Evolutionary conservation across 2,888 invertebrate genomes (phyloP).

Genomic region (Conomelus anceps): DNA sequence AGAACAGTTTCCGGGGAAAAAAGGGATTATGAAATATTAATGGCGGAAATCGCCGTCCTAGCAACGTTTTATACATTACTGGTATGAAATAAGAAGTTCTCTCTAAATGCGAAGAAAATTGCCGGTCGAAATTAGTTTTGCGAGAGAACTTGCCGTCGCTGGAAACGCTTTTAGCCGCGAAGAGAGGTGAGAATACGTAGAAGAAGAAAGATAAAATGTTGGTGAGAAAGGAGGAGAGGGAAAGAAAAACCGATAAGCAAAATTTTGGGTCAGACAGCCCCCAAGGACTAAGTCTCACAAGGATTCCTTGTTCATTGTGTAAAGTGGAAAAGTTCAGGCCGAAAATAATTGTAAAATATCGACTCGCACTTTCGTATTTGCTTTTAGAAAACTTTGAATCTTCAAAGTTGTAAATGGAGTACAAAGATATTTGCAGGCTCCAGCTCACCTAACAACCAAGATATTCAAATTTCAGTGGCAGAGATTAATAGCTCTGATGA

Average conservation of each 20-base stretch:
- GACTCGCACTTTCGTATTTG: neutral
- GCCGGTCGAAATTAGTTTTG: neutral
- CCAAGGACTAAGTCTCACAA: neutral
- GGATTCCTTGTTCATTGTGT: neutral
- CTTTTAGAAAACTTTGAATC: neutral
- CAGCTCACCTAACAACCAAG: neutral
- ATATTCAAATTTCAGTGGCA: neutral
- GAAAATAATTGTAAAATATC: neutral
- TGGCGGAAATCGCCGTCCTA: slow-evolving; percentile 5
- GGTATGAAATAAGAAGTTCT: neutral
- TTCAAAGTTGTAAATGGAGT: neutral
- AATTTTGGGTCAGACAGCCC: neutral
- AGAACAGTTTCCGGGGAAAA: neutral
- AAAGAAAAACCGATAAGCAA: neutral
- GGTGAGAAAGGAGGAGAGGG: neutral
- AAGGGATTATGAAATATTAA: slow-evolving; percentile 11
- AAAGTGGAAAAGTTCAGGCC: neutral
- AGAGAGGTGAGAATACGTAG: neutral
- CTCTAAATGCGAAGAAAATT: neutral
- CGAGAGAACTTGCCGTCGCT: neutral
- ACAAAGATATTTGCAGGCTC: neutral
- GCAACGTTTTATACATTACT: neutral
- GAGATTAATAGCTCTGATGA: neutral
- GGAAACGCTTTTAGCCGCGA: neutral
- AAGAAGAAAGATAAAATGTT: neutral